Conservation (phyloP, 2,797 vertebrate genomes). For the Leptatherina wallacei region DNA sequence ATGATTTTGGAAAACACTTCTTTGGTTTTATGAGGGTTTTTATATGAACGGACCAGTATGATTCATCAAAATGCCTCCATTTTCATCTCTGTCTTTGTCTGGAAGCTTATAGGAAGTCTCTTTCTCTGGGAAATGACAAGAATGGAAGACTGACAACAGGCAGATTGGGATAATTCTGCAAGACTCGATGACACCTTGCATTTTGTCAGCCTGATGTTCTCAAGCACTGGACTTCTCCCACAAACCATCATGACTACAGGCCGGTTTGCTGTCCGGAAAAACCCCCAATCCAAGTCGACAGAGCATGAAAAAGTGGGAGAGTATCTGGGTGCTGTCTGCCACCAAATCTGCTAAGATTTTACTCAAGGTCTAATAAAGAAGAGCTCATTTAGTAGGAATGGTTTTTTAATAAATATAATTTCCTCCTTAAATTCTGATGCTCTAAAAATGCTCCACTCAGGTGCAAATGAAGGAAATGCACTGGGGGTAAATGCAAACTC, state of each 20-base stretch:
- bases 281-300: conserved; percentile 43
- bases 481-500: conserved; percentile 1
- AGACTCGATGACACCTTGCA: conserved; percentile 50
- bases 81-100: conserved; percentile 10
- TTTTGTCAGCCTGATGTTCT: conserved; percentile 65
- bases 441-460: background rate
- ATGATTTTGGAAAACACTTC: too few relatives aligned
- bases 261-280: conserved; percentile 40
- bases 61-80: background rate
- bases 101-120: conserved; percentile 20
- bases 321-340: background rate
- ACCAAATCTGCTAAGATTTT: conserved; percentile 5
- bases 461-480: conserved; percentile 16
- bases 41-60: conserved; percentile 5
- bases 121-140: conserved; percentile 14
- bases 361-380: background rate
- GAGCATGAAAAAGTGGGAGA: conserved; percentile 19
- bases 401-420: background rate
- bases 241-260: conserved; percentile 63
- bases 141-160: conserved; percentile 27
- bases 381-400: background rate
- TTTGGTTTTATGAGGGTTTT: too few relatives aligned
- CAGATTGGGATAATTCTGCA: conserved; percentile 37
- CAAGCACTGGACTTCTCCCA: conserved; percentile 65
- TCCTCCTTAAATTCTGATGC: background rate